Base-by-base conservation (phyloP, 2,888 invertebrate species). In the Conops quadrifasciatus region DNA sequence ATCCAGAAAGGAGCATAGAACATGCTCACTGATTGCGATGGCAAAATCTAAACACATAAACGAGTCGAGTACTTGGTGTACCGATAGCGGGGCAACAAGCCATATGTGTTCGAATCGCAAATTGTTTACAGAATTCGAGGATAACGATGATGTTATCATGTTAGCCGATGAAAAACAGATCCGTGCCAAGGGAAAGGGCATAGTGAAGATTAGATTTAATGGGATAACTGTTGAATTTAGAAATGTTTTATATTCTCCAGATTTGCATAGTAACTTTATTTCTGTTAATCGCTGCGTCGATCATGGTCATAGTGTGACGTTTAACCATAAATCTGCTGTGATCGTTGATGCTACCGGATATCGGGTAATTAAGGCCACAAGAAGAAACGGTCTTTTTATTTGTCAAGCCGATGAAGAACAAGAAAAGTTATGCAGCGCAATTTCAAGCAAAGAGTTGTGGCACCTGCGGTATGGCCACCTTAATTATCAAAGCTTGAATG, bases 141-240 rank as follows among this genome's bases (percentile, higher is more conserved):
- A 49, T 49, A 49, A 49, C 11, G 49, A 49, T n/a, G 49, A 49
- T 45, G 49, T 49, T 49, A 49, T 49, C 16, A 49, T 49, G 49
- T 49, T 49, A 49, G 49, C 49, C 3, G 49, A 49, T 49, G 49
- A 49, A 49, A 49, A 49, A 11, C 49, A 49, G 11, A 49, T 49
- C 16, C 49, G 11, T 49, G 49, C 49, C n/a, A n/a, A n/a, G n/a
- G n/a, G n/a, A n/a, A n/a, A n/a, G n/a, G n/a, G n/a, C n/a, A n/a
- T n/a, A n/a, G n/a, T n/a, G n/a, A n/a, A n/a, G n/a, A n/a, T n/a
- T n/a, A n/a, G n/a, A n/a, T n/a, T n/a, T n/a, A n/a, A n/a, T n/a
- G n/a, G n/a, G n/a, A n/a, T n/a, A n/a, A n/a, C n/a, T n/a, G n/a
- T n/a, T n/a, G n/a, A n/a, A n/a, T n/a, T n/a, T n/a, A n/a, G n/a